These are phyloP conservation scores for Crossoptilon crossoptilon DNA, from an alignment of 2,797 vertebrate species.

Conservation along the genomic window DNA sequence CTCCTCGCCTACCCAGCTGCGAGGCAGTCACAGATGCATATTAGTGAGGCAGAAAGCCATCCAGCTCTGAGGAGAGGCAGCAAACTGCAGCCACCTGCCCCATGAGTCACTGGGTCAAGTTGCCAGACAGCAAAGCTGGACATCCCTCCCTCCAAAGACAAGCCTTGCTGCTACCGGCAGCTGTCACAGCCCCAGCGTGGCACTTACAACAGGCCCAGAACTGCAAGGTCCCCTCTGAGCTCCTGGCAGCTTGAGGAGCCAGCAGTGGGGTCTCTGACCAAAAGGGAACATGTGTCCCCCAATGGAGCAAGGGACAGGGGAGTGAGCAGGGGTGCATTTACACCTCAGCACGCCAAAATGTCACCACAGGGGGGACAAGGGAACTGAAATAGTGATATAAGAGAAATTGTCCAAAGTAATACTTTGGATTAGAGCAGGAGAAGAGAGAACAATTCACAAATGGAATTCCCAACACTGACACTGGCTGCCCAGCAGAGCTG, in stretches of 20 bases:
- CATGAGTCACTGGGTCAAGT: not conserved
- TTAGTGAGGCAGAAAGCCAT: not conserved
- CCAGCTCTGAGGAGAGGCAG: not conserved
- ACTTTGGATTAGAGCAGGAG: not conserved
- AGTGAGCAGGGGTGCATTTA: too few relatives aligned
- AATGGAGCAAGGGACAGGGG: too few relatives aligned
- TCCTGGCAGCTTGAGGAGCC: not conserved
- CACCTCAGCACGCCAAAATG: not conserved
- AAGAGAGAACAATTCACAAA: not conserved
- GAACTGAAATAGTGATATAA: not conserved
- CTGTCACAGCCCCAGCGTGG: not conserved
- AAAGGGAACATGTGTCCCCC: not conserved
- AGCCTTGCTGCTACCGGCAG: not conserved
- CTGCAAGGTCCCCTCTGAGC: not conserved
- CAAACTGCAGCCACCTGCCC: not conserved
- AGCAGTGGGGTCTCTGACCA: not conserved
- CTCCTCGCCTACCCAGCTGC: not conserved
- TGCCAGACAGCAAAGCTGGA: not conserved
- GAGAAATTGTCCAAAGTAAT: not conserved
- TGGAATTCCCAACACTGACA: not conserved
- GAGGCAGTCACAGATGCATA: not conserved
- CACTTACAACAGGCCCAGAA: too few relatives aligned
- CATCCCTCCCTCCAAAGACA: not conserved
- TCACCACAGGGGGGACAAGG: fast-evolving
- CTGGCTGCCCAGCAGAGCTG: not conserved